These are phyloP conservation scores for Mohoua ochrocephala DNA, from an alignment of 2,113 vertebrate genomes.

Conservation along the genomic window DNA sequence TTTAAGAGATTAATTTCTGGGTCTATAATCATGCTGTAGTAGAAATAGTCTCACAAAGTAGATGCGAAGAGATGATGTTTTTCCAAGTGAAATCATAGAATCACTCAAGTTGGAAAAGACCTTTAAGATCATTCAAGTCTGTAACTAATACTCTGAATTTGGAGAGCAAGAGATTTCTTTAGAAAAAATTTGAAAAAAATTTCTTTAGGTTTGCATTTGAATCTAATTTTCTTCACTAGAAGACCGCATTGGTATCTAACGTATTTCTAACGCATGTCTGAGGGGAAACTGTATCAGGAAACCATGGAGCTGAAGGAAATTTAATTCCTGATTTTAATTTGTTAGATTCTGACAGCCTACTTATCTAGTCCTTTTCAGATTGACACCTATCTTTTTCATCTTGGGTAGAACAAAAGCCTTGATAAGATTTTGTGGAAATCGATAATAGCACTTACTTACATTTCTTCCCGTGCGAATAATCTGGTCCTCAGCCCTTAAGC, in stretches of 20 bases:
- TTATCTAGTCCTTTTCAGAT: not conserved
- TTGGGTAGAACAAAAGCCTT: not conserved
- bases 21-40: not conserved
- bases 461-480: not conserved
- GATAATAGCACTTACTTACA: not conserved
- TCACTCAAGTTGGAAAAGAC: not conserved
- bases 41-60: not conserved
- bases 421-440: not conserved
- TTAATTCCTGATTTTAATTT: not conserved
- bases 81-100: not conserved
- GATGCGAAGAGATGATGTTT: not conserved
- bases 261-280: not conserved
- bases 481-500: not conserved
- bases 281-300: not conserved
- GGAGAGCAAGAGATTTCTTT: not conserved
- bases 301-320: not conserved
- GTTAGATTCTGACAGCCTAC: not conserved
- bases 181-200: not conserved
- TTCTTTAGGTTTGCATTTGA: not conserved
- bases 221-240: not conserved
- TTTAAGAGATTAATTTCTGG: not conserved
- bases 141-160: not conserved
- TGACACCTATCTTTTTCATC: not conserved
- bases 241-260: not conserved
- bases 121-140: not conserved